Conservation (phyloP, 92 coral and sea anemone genomes). For the Diadumene lineata region DNA sequence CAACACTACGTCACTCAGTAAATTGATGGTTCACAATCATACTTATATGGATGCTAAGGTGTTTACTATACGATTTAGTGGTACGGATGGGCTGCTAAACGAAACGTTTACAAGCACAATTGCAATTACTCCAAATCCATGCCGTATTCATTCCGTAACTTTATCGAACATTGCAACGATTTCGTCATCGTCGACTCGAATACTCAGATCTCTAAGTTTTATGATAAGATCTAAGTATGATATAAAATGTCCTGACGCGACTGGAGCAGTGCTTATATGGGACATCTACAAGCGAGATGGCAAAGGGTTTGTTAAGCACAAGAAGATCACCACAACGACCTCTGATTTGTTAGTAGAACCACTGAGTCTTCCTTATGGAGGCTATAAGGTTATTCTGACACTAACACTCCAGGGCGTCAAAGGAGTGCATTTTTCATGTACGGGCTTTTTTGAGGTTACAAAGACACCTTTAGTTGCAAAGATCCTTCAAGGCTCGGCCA, state of each 20-base stretch:
- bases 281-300: slow-evolving; percentile 21
- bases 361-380: slow-evolving; percentile 41
- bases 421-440: slow-evolving; percentile 25
- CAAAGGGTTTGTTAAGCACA: slow-evolving; percentile 11
- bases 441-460: slow-evolving; percentile 44
- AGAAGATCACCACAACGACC: slow-evolving; percentile 23
- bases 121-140: slow-evolving; percentile 42
- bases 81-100: slow-evolving; percentile 36
- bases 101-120: slow-evolving; percentile 21
- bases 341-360: slow-evolving; percentile 39
- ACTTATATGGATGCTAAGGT: slow-evolving; percentile 39
- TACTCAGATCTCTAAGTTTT: slow-evolving; percentile 37
- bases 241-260: slow-evolving; percentile 40
- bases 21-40: slow-evolving; percentile 38
- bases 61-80: slow-evolving; percentile 41
- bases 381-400: slow-evolving; percentile 36
- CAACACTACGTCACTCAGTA: slow-evolving; percentile 4
- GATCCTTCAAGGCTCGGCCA: slow-evolving; percentile 53
- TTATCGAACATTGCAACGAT: slow-evolving; percentile 38
- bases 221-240: slow-evolving; percentile 36
- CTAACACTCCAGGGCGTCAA: slow-evolving; percentile 39
- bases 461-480: slow-evolving; percentile 40
- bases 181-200: slow-evolving; percentile 26
- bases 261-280: slow-evolving; percentile 53
- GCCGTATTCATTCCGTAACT: slow-evolving; percentile 18